Base-by-base conservation (phyloP, 2,888 invertebrate genomes). In the Volucella inflata region DNA sequence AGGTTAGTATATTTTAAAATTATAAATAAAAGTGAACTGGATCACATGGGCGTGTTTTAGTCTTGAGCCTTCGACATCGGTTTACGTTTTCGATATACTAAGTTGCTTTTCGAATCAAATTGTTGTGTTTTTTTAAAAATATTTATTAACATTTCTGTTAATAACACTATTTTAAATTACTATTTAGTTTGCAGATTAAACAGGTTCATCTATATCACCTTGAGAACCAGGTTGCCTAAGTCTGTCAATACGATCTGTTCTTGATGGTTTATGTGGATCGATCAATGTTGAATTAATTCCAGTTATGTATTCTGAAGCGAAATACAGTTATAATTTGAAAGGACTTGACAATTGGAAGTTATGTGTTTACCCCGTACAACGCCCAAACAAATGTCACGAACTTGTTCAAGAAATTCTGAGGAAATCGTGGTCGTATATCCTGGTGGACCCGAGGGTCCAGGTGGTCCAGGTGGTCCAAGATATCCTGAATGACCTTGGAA, bases 341-440 rank as follows among this genome's bases (percentile, higher is more conserved):
- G 30, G 30, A 30, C 6, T 30, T 30, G 30, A 30, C 6, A 30
- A 6, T 30, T 30, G 6, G 30, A 30, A 30, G 6, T 30, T 0
- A 6, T 30, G 16, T 9, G 77, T 89, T 90, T 92, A 96, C 97
- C 96, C 94, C 96, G 94, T 59, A 97, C 93, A 60, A 97, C 94
- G 62, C 95, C 94, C 88, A 95, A 94, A 90, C 97, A 97, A 88
- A 98, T 95, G 88, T 96, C 96, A 87, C 96, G 93, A 16, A 98
- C 92, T 68, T 95, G 95, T 8, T 88, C 88, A 14, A 88, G 46
- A 11, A 72, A 82, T n/a, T 81, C 82, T 8, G 14, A 81, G 16
- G 87, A 17, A 9, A 93, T 44, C 1, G 65, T 38, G 8, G 70
- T 87, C 2, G 78, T 55, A 8, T 55, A 53, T 1, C 88, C 81